Evolutionary conservation across 2,113 vertebrate species (phyloP), one percentile per base, ranked within the genome.

Genomic region (Cyprinodon variegatus): DNA sequence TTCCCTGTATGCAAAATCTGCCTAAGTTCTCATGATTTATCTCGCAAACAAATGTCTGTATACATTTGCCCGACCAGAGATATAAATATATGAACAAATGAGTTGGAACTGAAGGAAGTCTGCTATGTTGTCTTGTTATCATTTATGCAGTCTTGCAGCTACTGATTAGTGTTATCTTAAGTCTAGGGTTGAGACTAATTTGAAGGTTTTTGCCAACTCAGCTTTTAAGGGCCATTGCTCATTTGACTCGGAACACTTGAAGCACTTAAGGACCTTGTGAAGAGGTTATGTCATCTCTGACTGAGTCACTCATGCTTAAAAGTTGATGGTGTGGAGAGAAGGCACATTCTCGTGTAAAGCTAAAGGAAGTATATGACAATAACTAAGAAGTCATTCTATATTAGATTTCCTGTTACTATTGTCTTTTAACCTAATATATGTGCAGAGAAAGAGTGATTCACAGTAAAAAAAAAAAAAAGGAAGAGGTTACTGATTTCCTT

Each of bases 1-100:
- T 76, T 89, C 86, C 87, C 86, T 8, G 0, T 72, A 80, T 11
- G 61, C 74, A 79, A 77, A 72, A 53, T 66, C 72, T 39, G 68
- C 76, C 74, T 78, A 14, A 29, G 66, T 70, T 40, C 20, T 78
- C 39, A 75, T 72, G 87, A 91, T 86, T 89, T 87, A 83, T 50
- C 70, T 77, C 38, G 50, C 17, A 7, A 22, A 63, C 60, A 76
- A 74, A 71, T 68, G 4, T 84, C 81, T 61, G 50, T 53, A 74
- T 48, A 36, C 22, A 11, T 37, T 5, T 7, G 0, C 69, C 14
- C 82, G 70, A 90, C 82, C 60, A 45, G 67, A 83, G 70, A 76
- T 89, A 75, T 88, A 91, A 86, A 85, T 53, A 20, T 70, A 65
- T 70, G 71, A 29, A 65, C 45, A 63, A 50, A 69, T 43, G 17